Percentiles rank a stretch among this genome's conserved stretches.
Conservation (phyloP, 2,797 vertebrate species). For the Chloroceryle amazona region DNA sequence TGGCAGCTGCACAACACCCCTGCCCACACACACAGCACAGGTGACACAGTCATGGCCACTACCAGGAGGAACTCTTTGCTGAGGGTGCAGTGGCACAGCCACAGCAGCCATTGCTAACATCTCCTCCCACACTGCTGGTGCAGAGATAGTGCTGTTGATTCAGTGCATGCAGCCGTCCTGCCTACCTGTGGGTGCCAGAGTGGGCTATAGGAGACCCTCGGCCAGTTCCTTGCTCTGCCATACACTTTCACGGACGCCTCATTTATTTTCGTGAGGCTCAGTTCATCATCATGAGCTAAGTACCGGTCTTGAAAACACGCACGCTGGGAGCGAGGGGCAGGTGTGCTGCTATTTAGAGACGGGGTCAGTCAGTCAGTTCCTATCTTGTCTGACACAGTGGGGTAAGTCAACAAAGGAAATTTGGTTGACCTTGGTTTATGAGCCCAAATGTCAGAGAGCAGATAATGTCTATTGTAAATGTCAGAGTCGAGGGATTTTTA, state of each 20-base stretch:
- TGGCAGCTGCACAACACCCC: fast-evolving
- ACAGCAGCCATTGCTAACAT: fast-evolving
- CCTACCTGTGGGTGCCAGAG: not conserved
- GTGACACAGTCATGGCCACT: fast-evolving
- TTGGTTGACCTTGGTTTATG: not conserved
- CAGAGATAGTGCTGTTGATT: not conserved
- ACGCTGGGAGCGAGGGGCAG: fast-evolving
- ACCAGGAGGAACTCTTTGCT: not conserved
- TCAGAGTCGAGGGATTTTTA: not conserved
- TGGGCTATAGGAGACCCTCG: not conserved
- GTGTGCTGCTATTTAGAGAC: not conserved
- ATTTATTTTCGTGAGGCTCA: not conserved
- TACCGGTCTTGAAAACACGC: fast-evolving
- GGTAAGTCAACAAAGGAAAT: not conserved
- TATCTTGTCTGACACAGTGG: not conserved
- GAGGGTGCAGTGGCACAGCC: not conserved
- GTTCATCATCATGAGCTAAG: not conserved
- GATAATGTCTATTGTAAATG: slow-evolving; percentile 46
- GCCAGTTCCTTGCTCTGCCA: not conserved
- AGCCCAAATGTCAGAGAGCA: slow-evolving; percentile 55
- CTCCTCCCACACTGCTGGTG: not conserved
- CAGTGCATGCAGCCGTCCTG: not conserved
- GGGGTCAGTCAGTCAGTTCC: not conserved
- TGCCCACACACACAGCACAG: not conserved
- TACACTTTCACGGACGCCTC: fast-evolving